These are phyloP conservation scores for Thaleichthys pacificus DNA, from an alignment of 2,797 vertebrate genomes.

Conservation along the genomic window DNA sequence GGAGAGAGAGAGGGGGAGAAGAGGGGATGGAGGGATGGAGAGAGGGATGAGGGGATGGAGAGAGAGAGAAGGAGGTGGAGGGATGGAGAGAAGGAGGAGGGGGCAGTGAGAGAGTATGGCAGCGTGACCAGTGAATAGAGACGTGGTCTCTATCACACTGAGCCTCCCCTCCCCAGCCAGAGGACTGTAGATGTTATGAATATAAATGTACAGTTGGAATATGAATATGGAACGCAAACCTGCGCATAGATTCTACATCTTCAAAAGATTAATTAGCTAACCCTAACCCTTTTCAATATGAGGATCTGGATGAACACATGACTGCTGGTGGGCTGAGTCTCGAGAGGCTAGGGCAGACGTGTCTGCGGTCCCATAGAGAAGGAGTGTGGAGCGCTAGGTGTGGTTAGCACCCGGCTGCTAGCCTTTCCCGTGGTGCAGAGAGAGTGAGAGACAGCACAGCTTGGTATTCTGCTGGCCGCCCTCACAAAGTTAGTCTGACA, in stretches of 20 bases:
- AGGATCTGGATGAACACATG: neutral
- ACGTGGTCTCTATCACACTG: neutral
- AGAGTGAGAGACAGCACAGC: neutral
- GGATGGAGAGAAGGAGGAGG: neutral
- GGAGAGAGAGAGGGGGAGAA: slow-evolving; percentile 3
- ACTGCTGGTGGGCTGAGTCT: slow-evolving; percentile 19
- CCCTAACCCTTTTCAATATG: too few species aligned
- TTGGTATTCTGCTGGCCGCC: neutral
- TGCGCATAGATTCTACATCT: too few species aligned
- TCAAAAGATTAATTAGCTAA: too few species aligned
- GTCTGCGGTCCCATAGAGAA: slow-evolving; percentile 34
- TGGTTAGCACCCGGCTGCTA: slow-evolving; percentile 7
- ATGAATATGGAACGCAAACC: too few species aligned
- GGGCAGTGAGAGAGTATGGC: neutral
- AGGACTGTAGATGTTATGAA: too few species aligned
- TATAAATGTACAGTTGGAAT: too few species aligned
- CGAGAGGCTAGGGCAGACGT: slow-evolving; percentile 20
- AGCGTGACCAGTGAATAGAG: too few species aligned
- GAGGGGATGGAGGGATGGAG: neutral
- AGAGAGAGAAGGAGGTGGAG: neutral
- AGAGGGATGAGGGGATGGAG: neutral
- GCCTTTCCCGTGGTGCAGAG: neutral
- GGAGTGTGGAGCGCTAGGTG: slow-evolving; percentile 10
- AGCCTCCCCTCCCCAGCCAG: neutral
- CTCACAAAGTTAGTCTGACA: neutral